Percentiles rank a stretch among this genome's conserved stretches.
Evolutionary conservation across 1,140 invertebrate genomes (phyloP).

Genomic region (Bombus sibiricus): DNA sequence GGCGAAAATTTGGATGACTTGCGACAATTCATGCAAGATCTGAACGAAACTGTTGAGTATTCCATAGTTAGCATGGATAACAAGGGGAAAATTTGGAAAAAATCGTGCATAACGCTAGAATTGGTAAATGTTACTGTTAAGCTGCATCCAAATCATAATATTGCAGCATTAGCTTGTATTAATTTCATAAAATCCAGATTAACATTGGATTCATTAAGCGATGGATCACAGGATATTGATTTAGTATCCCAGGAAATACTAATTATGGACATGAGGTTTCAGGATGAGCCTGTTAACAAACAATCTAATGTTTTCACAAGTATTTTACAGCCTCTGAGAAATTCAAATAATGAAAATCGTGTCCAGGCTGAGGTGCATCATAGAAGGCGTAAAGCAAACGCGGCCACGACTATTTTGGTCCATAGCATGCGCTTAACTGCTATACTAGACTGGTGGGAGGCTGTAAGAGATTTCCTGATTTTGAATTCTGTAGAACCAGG

Average conservation of each 20-base stretch:
- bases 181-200: conserved; percentile 96
- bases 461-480: conserved; percentile 91
- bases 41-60: conserved; percentile 64
- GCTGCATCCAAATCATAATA: conserved; percentile 84
- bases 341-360: conserved; percentile 82
- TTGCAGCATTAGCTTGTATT: conserved; percentile 90
- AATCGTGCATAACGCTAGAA: conserved; percentile 91
- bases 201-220: conserved; percentile 92
- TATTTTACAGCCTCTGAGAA: conserved; percentile 91
- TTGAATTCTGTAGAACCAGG: conserved; percentile 77
- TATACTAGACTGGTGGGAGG: conserved; percentile 96
- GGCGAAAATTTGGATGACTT: conserved; percentile 93
- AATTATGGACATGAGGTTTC: conserved; percentile 91
- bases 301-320: conserved; percentile 94
- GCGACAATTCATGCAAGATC: conserved; percentile 72
- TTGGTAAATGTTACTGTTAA: conserved; percentile 94
- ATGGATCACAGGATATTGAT: conserved; percentile 95
- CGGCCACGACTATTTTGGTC: conserved; percentile 94
- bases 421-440: conserved; percentile 98
- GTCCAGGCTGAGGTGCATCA: conserved; percentile 93
- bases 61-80: conserved; percentile 51
- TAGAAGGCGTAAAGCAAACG: conserved; percentile 87
- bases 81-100: conserved; percentile 86
- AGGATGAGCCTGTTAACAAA: conserved; percentile 87
- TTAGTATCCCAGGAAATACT: conserved; percentile 96